Conservation (phyloP, 2,113 vertebrate genomes). For the Macquaria australasica region DNA sequence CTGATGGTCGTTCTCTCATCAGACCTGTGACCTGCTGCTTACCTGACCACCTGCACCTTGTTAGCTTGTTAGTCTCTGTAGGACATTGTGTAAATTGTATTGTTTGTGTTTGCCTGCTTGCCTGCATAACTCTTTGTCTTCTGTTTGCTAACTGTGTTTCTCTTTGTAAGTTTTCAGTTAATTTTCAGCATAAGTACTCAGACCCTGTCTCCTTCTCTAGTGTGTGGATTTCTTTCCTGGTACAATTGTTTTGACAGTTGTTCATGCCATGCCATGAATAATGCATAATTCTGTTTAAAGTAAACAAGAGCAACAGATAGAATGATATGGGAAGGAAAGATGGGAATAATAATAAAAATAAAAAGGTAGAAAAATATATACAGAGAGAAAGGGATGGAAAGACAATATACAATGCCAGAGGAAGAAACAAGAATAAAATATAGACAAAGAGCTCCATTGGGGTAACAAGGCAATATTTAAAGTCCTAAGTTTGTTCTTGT, state of each 20-base stretch:
- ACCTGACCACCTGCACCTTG: not conserved
- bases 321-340: not conserved
- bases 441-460: conserved; percentile 9
- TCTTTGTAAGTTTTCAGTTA: not conserved
- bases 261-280: not conserved
- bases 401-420: not conserved
- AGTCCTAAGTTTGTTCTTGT: conserved; percentile 29
- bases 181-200: not conserved
- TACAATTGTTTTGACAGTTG: not conserved
- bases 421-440: conserved; percentile 13
- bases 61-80: not conserved
- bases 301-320: not conserved
- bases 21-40: not conserved
- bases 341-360: not conserved
- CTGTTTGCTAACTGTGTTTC: not conserved
- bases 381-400: not conserved
- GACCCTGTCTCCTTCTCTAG: not conserved
- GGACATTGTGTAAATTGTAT: not conserved
- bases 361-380: not conserved
- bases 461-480: conserved; percentile 11
- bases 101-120: not conserved
- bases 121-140: not conserved
- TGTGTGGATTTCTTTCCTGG: not conserved
- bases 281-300: not conserved
- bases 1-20: not conserved